Evolutionary conservation across 2,888 invertebrate genomes (phyloP).

Genomic region (Lottia scabra): DNA sequence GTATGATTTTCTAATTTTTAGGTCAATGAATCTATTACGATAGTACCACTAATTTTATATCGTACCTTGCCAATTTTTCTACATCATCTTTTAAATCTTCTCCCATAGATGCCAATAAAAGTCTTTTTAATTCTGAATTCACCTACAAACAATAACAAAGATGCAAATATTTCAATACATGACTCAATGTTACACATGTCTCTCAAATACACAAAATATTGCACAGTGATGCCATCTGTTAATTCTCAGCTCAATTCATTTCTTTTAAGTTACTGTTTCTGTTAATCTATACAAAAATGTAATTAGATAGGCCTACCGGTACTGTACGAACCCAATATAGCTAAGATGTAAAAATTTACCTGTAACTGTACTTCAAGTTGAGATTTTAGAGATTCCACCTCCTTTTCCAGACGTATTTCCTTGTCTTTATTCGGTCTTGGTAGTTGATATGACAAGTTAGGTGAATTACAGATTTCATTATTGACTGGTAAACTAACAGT

Average conservation of each 20-base stretch:
- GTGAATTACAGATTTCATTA: not conserved
- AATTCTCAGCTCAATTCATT: too few relatives aligned
- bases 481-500: not conserved
- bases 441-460: not conserved
- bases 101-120: conserved; percentile 93
- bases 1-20: too few relatives aligned
- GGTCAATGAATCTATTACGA: too few relatives aligned
- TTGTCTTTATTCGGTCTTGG: conserved; percentile 30
- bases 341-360: conserved; percentile 26
- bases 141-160: conserved; percentile 73
- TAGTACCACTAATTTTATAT: not conserved
- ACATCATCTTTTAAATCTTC: conserved; percentile 92
- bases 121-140: conserved; percentile 90
- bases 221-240: too few relatives aligned
- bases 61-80: conserved; percentile 84
- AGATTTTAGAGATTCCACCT: conserved; percentile 45
- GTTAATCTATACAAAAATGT: too few relatives aligned
- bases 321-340: too few relatives aligned
- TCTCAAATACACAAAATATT: too few relatives aligned
- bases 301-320: too few relatives aligned
- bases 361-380: conserved; percentile 47
- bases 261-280: too few relatives aligned
- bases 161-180: too few relatives aligned
- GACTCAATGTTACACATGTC: too few relatives aligned
- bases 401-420: conserved; percentile 39